Percentiles rank a stretch among this genome's conserved stretches.
These are phyloP conservation scores for Spisula subtruncata DNA, from an alignment of 2,888 invertebrate species.

Conservation along the genomic window DNA sequence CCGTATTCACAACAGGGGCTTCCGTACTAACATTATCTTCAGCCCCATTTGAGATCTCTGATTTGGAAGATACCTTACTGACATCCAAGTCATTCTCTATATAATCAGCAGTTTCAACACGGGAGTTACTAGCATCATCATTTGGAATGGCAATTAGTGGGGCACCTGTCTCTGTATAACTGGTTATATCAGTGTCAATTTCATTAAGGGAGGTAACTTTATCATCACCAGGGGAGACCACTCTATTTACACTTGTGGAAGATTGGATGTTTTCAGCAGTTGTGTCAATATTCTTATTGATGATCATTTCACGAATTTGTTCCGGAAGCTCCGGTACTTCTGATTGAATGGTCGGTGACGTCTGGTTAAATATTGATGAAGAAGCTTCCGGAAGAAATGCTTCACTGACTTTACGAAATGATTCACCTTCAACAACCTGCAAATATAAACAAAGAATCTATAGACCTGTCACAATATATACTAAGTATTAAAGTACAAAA, in stretches of 20 bases:
- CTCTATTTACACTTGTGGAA: not conserved
- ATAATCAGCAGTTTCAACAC: not conserved
- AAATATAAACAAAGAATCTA: not conserved
- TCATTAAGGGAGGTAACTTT: conserved; percentile 12
- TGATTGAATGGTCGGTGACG: not conserved
- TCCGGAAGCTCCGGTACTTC: not conserved
- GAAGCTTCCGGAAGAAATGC: not conserved
- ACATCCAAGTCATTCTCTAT: conserved; percentile 18
- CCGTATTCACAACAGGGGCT: too few relatives aligned
- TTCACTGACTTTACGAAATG: conserved; percentile 78
- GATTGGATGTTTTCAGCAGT: conserved; percentile 29
- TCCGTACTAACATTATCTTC: not conserved
- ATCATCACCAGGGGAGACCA: conserved; percentile 17
- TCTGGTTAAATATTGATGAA: not conserved
- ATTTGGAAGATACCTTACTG: not conserved
- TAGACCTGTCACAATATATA: too few relatives aligned
- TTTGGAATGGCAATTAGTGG: not conserved
- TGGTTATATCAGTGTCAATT: not conserved
- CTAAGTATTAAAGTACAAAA: too few relatives aligned
- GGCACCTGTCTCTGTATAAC: not conserved
- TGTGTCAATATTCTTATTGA: conserved; percentile 24
- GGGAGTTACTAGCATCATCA: conserved; percentile 1
- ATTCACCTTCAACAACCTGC: conserved; percentile 79
- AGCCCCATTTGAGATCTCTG: not conserved
- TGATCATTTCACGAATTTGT: conserved; percentile 44